Evolutionary conservation across 2,888 invertebrate species (phyloP), one percentile per base, ranked within the genome.

Genomic region (Netelia melanura): DNA sequence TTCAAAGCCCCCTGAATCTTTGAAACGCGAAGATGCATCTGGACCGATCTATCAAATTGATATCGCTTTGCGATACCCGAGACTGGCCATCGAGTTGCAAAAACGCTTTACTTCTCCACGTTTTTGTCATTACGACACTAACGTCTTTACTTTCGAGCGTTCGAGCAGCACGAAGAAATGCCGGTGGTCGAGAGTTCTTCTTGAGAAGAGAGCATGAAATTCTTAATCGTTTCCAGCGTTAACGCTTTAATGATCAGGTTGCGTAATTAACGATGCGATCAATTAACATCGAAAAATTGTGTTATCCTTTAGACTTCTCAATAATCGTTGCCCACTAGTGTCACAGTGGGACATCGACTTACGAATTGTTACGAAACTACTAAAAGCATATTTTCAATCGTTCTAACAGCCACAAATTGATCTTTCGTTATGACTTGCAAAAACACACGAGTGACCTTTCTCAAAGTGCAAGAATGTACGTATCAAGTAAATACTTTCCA

Each of bases 381-480:
- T 68, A 58, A 38, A 78, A 61, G 5, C 14, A 58, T 78, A 38
- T 43, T 71, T 62, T 62, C 64, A 64, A 71, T 43, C 44, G 2
- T 2, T 3, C 17, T 52, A 72, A 54, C 44, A 56, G 14, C 23
- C 65, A 52, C 65, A 65, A 65, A 64, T 65, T 65, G 44, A 38
- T 30, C 30, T 30, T 62, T 25, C 52, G 10, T 21, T n/a, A 61
- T 21, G 68, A 61, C 44, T 21, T 38, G n/a, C 17, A 8, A 74
- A 80, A 71, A 44, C 62, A 77, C 6, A 25, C 25, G 48, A 38
- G 67, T 83, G 85, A 82, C 85, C 85, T 85, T 85, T 85, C 56
- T 54, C 61, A 80, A 85, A 85, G 85, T 83, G 76, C 85, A 68
- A 68, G 70, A 78, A 76, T 58, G 71, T 72, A 23, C 38, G 67